Evolutionary conservation across 2,888 invertebrate genomes (phyloP).

Genomic region (Acholoe squamosa): DNA sequence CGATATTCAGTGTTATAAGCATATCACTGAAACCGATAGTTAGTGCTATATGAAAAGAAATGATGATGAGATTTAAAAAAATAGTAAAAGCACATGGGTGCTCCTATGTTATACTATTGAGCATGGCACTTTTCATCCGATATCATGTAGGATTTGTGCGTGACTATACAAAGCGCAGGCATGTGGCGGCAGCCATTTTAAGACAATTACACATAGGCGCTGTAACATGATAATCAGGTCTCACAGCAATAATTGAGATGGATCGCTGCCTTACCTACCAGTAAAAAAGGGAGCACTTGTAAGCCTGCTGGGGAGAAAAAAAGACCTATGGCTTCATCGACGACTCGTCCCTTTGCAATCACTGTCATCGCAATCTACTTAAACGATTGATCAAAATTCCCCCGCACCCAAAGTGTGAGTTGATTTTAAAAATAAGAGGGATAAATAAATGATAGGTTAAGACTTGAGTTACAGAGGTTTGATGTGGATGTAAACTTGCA

Average conservation of each 20-base stretch:
- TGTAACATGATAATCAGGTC: not conserved
- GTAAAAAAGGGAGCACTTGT: not conserved
- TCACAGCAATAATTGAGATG: not conserved
- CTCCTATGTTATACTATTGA: too few relatives aligned
- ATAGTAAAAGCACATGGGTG: too few relatives aligned
- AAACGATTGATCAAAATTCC: not conserved
- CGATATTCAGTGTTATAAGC: too few relatives aligned
- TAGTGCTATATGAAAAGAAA: too few relatives aligned
- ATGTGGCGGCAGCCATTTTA: not conserved
- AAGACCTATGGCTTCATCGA: not conserved
- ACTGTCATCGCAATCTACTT: not conserved
- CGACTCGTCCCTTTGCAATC: not conserved
- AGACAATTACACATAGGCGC: not conserved
- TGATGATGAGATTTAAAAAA: too few relatives aligned
- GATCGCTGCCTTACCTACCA: not conserved
- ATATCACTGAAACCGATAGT: too few relatives aligned
- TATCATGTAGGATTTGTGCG: too few relatives aligned
- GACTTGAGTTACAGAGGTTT: not conserved
- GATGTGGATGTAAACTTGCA: not conserved
- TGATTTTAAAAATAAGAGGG: not conserved
- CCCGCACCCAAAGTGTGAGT: not conserved
- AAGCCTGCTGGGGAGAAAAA: not conserved
- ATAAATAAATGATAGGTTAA: slow-evolving; percentile 27
- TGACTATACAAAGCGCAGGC: not conserved
- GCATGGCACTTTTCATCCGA: too few relatives aligned